phyloP scores from a whole-genome alignment of 2,888 invertebrate species.

The Clanis bilineata region DNA sequence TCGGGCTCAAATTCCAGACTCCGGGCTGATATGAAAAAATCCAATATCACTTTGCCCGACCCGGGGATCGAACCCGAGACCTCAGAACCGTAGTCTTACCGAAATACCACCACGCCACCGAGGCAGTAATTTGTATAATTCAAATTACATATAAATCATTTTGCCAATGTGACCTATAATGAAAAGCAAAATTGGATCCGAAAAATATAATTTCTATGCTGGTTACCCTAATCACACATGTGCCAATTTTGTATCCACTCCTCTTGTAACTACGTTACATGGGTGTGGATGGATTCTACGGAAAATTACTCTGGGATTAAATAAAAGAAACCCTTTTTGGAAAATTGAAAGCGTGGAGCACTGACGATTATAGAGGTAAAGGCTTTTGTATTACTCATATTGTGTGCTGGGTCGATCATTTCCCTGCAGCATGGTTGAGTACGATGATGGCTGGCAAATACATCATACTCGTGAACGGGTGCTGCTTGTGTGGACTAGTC shows the following conservation, averaged over 20 bases:
- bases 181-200: background rate
- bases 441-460: no score
- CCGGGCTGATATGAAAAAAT: no score
- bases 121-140: no score
- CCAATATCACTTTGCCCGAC: no score
- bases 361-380: background rate
- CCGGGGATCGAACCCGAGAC: no score
- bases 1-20: no score
- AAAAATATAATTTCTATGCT: background rate
- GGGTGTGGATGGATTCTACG: background rate
- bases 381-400: background rate
- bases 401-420: no score
- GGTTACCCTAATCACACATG: background rate
- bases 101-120: no score
- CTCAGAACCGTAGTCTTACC: no score
- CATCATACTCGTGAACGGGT: no score
- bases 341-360: background rate
- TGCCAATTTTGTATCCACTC: background rate
- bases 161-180: background rate
- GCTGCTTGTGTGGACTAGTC: no score
- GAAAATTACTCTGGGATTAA: background rate
- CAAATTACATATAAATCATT: background rate
- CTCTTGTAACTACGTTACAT: background rate
- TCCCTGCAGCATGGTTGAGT: no score
- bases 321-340: background rate